A percentile compares a stretch with the other conserved stretches of the same genome.
Conservation (phyloP, 2,113 vertebrate genomes). For the Cnemophilus loriae region DNA sequence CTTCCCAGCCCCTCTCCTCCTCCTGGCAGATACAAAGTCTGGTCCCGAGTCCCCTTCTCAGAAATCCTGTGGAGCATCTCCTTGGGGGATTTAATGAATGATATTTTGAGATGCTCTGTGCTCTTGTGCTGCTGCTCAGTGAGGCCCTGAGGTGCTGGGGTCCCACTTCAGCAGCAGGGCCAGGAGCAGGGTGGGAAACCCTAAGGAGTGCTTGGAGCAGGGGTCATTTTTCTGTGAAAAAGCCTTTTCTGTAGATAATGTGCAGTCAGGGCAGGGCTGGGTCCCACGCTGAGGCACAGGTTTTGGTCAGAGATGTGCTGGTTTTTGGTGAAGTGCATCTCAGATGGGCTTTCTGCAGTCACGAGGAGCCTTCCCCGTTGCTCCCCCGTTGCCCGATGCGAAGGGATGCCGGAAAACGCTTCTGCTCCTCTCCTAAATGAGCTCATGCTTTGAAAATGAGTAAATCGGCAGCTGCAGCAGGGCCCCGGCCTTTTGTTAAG, state of each 20-base stretch:
- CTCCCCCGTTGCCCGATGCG: neutral
- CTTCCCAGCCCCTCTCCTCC: neutral
- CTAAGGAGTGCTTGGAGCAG: neutral
- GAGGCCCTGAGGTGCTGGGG: neutral
- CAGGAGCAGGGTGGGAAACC: neutral
- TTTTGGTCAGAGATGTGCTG: accelerated
- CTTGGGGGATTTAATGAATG: neutral
- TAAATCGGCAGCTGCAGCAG: conserved; percentile 1
- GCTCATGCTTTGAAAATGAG: conserved; percentile 24
- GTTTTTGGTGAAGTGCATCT: accelerated
- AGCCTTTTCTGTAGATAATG: accelerated
- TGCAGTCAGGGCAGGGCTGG: no score
- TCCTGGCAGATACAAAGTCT: neutral
- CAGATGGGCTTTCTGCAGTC: neutral
- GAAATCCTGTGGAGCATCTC: neutral
- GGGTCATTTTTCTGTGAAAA: neutral
- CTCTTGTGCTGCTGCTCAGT: neutral
- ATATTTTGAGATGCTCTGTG: neutral
- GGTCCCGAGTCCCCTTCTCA: neutral
- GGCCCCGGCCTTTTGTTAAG: neutral
- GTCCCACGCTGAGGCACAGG: accelerated
- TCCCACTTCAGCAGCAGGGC: neutral
- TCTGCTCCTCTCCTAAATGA: neutral
- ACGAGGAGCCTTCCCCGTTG: accelerated
- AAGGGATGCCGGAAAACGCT: neutral